These are phyloP conservation scores for Ectropis grisescens DNA, from an alignment of 1,140 invertebrate genomes.

Conservation along the genomic window DNA sequence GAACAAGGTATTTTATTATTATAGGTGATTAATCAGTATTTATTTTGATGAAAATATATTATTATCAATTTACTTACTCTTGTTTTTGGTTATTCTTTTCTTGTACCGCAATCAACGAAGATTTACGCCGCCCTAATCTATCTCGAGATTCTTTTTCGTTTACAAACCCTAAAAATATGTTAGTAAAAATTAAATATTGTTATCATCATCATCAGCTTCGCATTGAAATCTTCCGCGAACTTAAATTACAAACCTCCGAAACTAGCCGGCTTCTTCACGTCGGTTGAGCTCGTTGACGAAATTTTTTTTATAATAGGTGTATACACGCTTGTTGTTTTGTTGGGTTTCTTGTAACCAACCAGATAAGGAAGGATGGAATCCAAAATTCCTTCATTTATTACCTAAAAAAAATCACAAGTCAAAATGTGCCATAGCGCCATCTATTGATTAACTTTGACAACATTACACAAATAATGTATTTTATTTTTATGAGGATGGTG, in stretches of 20 bases:
- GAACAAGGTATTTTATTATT: too few relatives aligned
- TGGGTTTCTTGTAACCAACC: slow-evolving; percentile 65
- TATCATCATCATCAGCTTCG: not conserved
- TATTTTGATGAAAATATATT: too few relatives aligned
- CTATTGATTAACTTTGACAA: slow-evolving; percentile 4
- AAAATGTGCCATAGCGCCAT: slow-evolving; percentile 14
- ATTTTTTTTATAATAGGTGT: slow-evolving; percentile 72
- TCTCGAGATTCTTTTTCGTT: slow-evolving; percentile 60
- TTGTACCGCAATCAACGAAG: slow-evolving; percentile 46
- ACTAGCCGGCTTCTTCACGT: slow-evolving; percentile 68
- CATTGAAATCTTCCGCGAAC: not conserved
- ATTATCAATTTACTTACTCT: slow-evolving; percentile 34
- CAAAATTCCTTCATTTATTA: slow-evolving; percentile 82
- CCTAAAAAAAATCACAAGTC: slow-evolving; percentile 70
- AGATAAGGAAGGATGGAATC: slow-evolving; percentile 83
- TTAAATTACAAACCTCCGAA: slow-evolving; percentile 40
- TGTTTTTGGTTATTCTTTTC: slow-evolving; percentile 51
- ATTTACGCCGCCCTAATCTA: slow-evolving; percentile 58
- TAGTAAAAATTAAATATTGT: slow-evolving; percentile 2
- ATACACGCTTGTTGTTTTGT: slow-evolving; percentile 60
- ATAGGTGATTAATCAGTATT: too few relatives aligned
- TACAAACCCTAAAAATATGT: slow-evolving; percentile 55
- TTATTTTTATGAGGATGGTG: too few relatives aligned
- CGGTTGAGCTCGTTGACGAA: slow-evolving; percentile 26
- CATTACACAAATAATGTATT: slow-evolving; percentile 1